Conservation (phyloP, 2,888 invertebrate species). For the Theretra japonica region DNA sequence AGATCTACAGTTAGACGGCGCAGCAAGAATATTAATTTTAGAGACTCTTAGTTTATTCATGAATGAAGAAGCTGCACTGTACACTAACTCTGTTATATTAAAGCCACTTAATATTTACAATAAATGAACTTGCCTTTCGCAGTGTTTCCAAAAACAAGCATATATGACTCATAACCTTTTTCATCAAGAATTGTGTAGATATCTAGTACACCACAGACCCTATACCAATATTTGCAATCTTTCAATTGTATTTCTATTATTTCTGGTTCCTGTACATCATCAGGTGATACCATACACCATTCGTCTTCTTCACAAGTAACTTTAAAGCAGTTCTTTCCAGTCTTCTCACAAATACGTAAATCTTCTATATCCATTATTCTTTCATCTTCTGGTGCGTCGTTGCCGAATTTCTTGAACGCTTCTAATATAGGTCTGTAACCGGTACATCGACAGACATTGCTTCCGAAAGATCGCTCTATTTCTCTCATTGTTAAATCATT, state of each 20-base stretch:
- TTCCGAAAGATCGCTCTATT: constrained; percentile 89
- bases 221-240: constrained; percentile 79
- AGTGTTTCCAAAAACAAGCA: constrained; percentile 89
- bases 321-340: constrained; percentile 33
- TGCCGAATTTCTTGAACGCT: constrained; percentile 89
- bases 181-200: constrained; percentile 79
- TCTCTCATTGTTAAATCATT: constrained; percentile 84
- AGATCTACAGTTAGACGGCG: too few species aligned
- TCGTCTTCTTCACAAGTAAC: constrained; percentile 42
- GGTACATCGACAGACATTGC: constrained; percentile 91
- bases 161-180: constrained; percentile 76
- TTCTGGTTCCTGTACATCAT: constrained; percentile 37
- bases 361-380: constrained; percentile 73
- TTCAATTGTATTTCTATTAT: constrained; percentile 64
- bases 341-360: constrained; percentile 48
- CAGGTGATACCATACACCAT: constrained; percentile 65
- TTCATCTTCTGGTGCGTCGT: constrained; percentile 75
- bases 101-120: too few species aligned
- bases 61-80: too few species aligned
- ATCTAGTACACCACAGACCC: constrained; percentile 75
- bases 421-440: constrained; percentile 91
- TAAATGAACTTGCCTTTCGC: constrained; percentile 83
- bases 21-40: too few species aligned
- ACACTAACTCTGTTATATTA: too few species aligned
- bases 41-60: too few species aligned